Evolutionary conservation across 2,797 vertebrate species (phyloP).

Genomic region (Scolopax bukidnonensis): DNA sequence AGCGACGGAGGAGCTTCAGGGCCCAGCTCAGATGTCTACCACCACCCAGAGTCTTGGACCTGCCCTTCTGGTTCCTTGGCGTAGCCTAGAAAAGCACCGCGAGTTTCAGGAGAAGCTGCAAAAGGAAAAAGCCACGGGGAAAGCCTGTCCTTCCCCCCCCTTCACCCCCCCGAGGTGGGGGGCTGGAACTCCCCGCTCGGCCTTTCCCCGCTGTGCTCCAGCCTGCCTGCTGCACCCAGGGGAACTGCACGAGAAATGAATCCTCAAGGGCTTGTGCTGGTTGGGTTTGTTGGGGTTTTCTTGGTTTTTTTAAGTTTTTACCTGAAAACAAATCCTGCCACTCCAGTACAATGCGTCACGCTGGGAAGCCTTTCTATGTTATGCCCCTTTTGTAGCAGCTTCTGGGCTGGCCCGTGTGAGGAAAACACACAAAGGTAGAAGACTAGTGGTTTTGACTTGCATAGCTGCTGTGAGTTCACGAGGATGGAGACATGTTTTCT

Average conservation of each 20-base stretch:
- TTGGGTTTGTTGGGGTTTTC: too few species aligned
- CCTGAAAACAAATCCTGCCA: neutral
- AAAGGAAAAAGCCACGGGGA: neutral
- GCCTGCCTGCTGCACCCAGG: neutral
- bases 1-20: neutral
- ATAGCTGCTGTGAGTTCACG: constrained; percentile 14
- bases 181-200: neutral
- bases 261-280: neutral
- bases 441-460: constrained; percentile 23
- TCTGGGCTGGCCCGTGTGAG: neutral
- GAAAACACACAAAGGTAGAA: neutral
- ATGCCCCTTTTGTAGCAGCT: neutral
- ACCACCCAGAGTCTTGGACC: neutral
- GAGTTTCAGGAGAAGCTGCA: neutral
- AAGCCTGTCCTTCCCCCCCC: neutral
- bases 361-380: neutral
- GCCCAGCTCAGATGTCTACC: neutral
- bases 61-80: neutral
- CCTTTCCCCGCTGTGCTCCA: neutral
- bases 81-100: neutral
- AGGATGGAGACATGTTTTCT: neutral
- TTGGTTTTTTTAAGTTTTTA: neutral
- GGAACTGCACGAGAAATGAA: fast-evolving
- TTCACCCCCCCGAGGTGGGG: neutral
- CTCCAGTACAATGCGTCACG: neutral